Evolutionary conservation across 2,113 vertebrate genomes (phyloP), one percentile per base, ranked within the genome.

Genomic region (Blennius ocellaris): DNA sequence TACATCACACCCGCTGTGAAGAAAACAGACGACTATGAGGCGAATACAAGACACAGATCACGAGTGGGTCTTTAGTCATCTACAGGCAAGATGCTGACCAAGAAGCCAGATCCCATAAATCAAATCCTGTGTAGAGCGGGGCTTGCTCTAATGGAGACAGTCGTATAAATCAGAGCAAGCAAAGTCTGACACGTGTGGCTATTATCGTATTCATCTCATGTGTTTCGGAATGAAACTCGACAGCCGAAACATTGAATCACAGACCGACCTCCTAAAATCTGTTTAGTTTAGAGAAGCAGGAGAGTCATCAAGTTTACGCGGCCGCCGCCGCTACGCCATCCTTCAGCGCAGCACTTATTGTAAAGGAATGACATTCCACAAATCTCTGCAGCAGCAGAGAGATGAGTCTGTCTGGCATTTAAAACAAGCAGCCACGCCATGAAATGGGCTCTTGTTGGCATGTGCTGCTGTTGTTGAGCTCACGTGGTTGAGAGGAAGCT

Each of bases 1-100:
- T 93, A 90, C 94, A 96, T 96, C 91, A 95, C 94, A 95, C 94
- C 97, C 97, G 85, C 9, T 89, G 89, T 57, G 15, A 36, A 68
- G 21, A 14, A 70, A 16, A 73, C 6, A 21, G 21, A 11, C 7
- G 6, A 58, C 7, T 2, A 43, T 12, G 38, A 9, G 0, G 45
- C 38, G 1, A 15, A 15, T 37, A 41, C 3, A 0, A 11, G 14
- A 16, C 6, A 8, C 2, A 50, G 11, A 44, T 36, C 8, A 30
- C 0, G 5, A 57, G 40, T 36, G 15, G 8, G 52, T 11, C n/a
- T 52, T 11, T 8, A 43, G 15, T 58, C 11, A 61, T 44, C 38
- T 40, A 15, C 9, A 40, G 15, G 3, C 1, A 48, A 43, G 3
- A 53, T 36, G 9, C 2, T 15, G 38, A 59, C 5, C 10, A 41